Conservation (phyloP, 2,113 vertebrate species). For the Podiceps cristatus region DNA sequence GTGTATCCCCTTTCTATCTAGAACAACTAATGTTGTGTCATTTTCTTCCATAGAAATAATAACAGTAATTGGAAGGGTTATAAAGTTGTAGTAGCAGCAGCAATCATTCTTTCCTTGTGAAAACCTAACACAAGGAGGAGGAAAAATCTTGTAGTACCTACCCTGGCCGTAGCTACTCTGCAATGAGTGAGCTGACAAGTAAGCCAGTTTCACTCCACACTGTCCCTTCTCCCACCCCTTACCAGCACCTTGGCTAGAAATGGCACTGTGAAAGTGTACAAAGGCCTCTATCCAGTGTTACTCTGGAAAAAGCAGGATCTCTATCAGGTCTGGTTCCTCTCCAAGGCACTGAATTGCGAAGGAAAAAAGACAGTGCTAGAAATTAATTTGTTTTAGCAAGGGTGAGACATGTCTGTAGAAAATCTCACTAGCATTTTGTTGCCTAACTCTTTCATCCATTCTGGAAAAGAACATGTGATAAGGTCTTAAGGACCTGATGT, state of each 20-base stretch:
- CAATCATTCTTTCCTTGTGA: not conserved
- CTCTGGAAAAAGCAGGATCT: not conserved
- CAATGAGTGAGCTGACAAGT: not conserved
- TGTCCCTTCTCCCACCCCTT: not conserved
- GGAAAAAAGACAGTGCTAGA: not conserved
- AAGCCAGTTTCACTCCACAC: not conserved
- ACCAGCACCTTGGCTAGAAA: not conserved
- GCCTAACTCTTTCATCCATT: not conserved
- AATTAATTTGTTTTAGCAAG: not conserved
- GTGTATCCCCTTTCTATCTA: not conserved
- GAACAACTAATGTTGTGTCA: not conserved
- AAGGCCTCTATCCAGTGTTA: not conserved
- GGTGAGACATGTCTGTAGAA: not conserved
- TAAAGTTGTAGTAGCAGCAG: not conserved
- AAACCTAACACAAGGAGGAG: not conserved
- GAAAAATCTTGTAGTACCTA: not conserved
- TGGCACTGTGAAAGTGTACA: not conserved
- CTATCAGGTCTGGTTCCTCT: not conserved
- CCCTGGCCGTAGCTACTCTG: not conserved
- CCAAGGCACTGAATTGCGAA: not conserved
- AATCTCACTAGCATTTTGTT: not conserved
- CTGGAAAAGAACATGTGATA: not conserved
- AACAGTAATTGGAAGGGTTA: not conserved
- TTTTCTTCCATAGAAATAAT: not conserved
- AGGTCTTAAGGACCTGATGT: not conserved